A percentile compares a stretch with the other conserved stretches of the same genome.
These are phyloP conservation scores for Atrina japonica DNA, from an alignment of 2,888 invertebrate species.

Conservation along the genomic window DNA sequence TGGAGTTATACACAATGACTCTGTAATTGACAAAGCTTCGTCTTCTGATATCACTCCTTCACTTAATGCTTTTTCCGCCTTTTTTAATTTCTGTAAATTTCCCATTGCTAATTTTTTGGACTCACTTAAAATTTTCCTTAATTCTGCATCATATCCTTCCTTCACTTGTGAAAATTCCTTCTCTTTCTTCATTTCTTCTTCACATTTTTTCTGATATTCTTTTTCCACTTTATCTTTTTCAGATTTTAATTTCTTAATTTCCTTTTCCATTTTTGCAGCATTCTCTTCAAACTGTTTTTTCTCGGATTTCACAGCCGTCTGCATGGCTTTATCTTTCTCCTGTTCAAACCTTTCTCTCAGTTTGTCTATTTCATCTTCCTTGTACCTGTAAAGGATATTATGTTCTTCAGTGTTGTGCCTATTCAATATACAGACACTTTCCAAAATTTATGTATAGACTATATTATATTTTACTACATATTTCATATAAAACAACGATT, in stretches of 20 bases:
- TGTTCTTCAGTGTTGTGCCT: too few relatives aligned
- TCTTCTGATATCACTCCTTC: slow-evolving; percentile 66
- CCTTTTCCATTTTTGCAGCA: slow-evolving; percentile 57
- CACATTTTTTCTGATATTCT: slow-evolving; percentile 60
- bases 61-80: slow-evolving; percentile 69
- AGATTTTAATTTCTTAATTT: slow-evolving; percentile 60
- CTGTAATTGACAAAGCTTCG: slow-evolving; percentile 45
- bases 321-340: slow-evolving; percentile 69
- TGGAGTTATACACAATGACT: slow-evolving; percentile 32
- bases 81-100: slow-evolving; percentile 70
- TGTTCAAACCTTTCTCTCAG: slow-evolving; percentile 54
- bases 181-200: slow-evolving; percentile 62
- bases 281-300: slow-evolving; percentile 58
- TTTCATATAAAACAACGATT: too few relatives aligned
- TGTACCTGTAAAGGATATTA: slow-evolving; percentile 51
- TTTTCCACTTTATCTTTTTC: slow-evolving; percentile 55
- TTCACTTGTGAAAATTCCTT: slow-evolving; percentile 65
- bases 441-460: too few relatives aligned
- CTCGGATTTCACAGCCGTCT: slow-evolving; percentile 63
- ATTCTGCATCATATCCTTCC: slow-evolving; percentile 67
- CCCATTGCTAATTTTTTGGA: slow-evolving; percentile 69
- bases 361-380: slow-evolving; percentile 70
- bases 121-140: slow-evolving; percentile 68
- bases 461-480: too few relatives aligned
- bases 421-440: too few relatives aligned